phyloP scores from a whole-genome alignment of 2,888 invertebrate genomes.

The Xylophagus ater region DNA sequence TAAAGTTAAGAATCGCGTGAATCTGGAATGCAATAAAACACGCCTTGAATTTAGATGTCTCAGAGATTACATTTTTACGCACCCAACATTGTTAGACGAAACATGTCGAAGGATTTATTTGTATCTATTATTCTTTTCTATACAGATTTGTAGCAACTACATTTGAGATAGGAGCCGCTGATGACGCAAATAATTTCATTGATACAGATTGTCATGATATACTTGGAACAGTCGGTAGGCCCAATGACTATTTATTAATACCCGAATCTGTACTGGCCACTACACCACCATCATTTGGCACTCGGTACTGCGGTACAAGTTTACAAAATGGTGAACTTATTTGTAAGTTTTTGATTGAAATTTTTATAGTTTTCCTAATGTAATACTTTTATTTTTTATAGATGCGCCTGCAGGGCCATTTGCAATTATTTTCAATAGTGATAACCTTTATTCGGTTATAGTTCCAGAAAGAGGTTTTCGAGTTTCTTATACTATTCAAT shows the following conservation, averaged over 20 bases:
- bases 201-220: constrained; percentile 44
- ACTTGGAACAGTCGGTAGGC: constrained; percentile 39
- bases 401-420: constrained; percentile 50
- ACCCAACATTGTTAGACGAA: too few relatives aligned
- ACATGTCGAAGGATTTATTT: too few relatives aligned
- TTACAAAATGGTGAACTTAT: constrained; percentile 21
- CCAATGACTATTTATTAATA: constrained; percentile 46
- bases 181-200: background rate
- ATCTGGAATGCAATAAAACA: too few relatives aligned
- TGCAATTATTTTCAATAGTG: constrained; percentile 48
- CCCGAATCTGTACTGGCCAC: constrained; percentile 43
- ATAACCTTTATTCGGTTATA: constrained; percentile 33
- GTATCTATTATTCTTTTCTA: too few relatives aligned
- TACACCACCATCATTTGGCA: constrained; percentile 29
- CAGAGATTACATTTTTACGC: too few relatives aligned
- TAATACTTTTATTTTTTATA: constrained; percentile 26
- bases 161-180: constrained; percentile 6
- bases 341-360: constrained; percentile 14
- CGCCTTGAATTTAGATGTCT: too few relatives aligned
- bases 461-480: constrained; percentile 29
- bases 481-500: constrained; percentile 26
- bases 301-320: constrained; percentile 31
- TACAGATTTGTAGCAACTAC: constrained; percentile 4
- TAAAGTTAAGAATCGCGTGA: too few relatives aligned
- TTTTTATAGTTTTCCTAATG: background rate